Conservation (phyloP, 2,888 invertebrate species). For the Cephus pulcher region DNA sequence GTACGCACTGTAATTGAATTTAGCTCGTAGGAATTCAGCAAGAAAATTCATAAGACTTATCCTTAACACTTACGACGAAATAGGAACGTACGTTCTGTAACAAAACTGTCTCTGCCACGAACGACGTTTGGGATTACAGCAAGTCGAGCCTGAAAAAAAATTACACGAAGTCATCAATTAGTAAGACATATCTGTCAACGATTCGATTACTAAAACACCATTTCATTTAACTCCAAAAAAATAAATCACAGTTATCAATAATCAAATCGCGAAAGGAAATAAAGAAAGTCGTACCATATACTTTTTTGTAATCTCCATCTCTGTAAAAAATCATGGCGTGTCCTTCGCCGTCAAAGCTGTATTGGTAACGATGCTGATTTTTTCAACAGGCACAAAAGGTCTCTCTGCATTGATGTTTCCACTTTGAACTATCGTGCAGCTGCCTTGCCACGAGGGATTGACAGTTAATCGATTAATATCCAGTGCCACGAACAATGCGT, state of each 20-base stretch:
- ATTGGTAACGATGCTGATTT: too few species aligned
- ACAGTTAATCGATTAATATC: neutral
- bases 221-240: neutral
- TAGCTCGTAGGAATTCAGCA: neutral
- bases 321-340: neutral
- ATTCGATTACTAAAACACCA: neutral
- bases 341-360: too few species aligned
- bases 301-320: neutral
- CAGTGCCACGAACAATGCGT: neutral
- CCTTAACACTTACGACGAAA: neutral
- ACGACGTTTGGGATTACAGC: neutral
- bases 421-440: neutral
- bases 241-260: neutral
- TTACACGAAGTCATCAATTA: neutral
- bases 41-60: neutral
- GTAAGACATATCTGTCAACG: neutral
- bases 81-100: neutral
- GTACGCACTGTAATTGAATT: neutral
- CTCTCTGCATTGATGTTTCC: neutral
- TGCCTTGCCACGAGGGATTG: neutral
- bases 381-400: neutral
- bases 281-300: neutral
- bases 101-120: neutral
- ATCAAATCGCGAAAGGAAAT: neutral
- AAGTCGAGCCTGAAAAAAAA: neutral